Conservation (phyloP, 2,888 invertebrate species). For the Thecophora atra region DNA sequence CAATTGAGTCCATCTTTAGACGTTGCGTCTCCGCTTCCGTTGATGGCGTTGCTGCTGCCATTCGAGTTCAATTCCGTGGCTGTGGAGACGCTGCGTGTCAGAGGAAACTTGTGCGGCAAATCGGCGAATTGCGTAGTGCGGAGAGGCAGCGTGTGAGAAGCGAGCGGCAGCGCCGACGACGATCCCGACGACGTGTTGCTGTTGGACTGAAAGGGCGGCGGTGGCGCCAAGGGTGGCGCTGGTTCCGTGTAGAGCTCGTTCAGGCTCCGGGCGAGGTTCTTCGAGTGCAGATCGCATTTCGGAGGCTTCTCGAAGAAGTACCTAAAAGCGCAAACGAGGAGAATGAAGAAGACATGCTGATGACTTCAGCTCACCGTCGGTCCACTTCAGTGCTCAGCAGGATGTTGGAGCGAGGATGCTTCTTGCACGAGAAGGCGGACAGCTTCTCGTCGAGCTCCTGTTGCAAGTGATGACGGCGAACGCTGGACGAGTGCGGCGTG, state of each 20-base stretch:
- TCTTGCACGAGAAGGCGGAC: constrained; percentile 52
- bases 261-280: constrained; percentile 63
- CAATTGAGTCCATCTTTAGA: constrained; percentile 29
- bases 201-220: constrained; percentile 47
- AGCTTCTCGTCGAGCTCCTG: constrained; percentile 43
- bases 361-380: constrained; percentile 48
- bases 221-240: constrained; percentile 46
- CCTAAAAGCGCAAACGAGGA: no score
- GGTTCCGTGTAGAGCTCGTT: constrained; percentile 64
- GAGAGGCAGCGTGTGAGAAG: constrained; percentile 46
- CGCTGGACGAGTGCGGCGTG: constrained; percentile 28
- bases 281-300: constrained; percentile 63
- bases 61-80: constrained; percentile 61
- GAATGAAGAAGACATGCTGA: no score
- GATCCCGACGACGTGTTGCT: no score
- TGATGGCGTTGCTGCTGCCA: constrained; percentile 37
- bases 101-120: constrained; percentile 59
- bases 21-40: neutral
- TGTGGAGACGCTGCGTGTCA: constrained; percentile 65
- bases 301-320: constrained; percentile 63
- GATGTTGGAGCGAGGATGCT: constrained; percentile 54
- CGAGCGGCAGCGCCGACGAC: no score
- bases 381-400: constrained; percentile 53
- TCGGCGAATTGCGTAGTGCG: constrained; percentile 50
- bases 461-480: constrained; percentile 51